These are phyloP conservation scores for Periophthalmus magnuspinnatus DNA, from an alignment of 2,797 vertebrate genomes.

Conservation along the genomic window DNA sequence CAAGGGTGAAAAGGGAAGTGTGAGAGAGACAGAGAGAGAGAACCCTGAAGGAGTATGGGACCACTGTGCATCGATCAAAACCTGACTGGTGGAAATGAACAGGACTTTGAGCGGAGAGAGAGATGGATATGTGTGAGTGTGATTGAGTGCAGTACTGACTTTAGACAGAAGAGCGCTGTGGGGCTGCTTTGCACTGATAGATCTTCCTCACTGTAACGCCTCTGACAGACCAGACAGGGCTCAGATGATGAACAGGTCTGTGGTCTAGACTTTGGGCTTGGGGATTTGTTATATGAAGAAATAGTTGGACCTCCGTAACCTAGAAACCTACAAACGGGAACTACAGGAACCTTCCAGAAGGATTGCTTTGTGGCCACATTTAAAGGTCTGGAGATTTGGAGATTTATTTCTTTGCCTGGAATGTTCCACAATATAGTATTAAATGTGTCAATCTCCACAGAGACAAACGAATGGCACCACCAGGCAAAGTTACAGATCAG, in stretches of 20 bases:
- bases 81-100: background rate
- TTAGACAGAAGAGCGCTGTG: background rate
- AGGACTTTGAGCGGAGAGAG: background rate
- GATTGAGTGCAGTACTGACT: background rate
- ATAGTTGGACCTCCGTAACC: no score
- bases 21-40: constrained; percentile 40
- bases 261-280: no score
- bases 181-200: background rate
- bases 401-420: no score
- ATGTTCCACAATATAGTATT: no score
- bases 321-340: no score
- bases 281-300: no score
- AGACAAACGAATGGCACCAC: no score
- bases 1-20: background rate
- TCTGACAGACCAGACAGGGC: background rate
- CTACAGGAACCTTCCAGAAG: no score
- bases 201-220: background rate
- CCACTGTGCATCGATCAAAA: background rate
- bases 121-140: background rate
- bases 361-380: no score
- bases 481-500: no score
- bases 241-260: background rate
- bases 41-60: background rate
- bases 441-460: no score
- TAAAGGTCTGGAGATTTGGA: no score